phyloP scores from a whole-genome alignment of 2,888 invertebrate genomes.

The Hedya salicella region DNA sequence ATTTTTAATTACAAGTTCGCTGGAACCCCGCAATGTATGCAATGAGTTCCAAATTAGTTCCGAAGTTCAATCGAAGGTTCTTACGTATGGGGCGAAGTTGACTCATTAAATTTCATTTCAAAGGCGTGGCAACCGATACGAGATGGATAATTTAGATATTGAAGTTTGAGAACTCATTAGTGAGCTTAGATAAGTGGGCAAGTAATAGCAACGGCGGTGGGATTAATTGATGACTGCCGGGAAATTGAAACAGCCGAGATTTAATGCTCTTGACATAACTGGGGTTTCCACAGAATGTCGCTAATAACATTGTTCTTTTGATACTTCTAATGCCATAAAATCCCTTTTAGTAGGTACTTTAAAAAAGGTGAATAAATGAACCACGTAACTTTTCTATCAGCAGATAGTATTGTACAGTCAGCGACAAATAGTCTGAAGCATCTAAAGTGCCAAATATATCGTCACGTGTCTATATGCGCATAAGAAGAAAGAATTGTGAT shows the following conservation, averaged over 20 bases:
- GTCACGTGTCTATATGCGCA: no score
- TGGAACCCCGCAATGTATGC: constrained; percentile 38
- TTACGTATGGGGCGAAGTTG: constrained; percentile 34
- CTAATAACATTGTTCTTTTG: no score
- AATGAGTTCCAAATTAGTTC: constrained; percentile 41
- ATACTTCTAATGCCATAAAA: no score
- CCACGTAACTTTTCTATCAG: no score
- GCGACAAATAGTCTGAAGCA: no score
- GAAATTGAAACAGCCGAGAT: neutral
- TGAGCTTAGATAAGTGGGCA: constrained; percentile 28
- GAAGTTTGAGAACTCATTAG: constrained; percentile 38
- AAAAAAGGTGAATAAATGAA: no score
- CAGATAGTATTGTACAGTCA: no score
- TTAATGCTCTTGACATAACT: neutral
- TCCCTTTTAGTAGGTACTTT: no score
- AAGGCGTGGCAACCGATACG: constrained; percentile 33
- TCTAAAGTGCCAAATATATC: no score
- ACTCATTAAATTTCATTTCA: constrained; percentile 41
- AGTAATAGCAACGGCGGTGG: neutral
- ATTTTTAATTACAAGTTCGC: constrained; percentile 39
- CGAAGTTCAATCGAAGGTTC: constrained; percentile 41
- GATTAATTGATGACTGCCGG: constrained; percentile 7
- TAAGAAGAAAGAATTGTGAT: no score
- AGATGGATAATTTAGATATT: constrained; percentile 18
- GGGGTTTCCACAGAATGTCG: no score